These are phyloP conservation scores for Hippocampus guttulatus DNA, from an alignment of 2,113 vertebrate genomes.

Conservation along the genomic window DNA sequence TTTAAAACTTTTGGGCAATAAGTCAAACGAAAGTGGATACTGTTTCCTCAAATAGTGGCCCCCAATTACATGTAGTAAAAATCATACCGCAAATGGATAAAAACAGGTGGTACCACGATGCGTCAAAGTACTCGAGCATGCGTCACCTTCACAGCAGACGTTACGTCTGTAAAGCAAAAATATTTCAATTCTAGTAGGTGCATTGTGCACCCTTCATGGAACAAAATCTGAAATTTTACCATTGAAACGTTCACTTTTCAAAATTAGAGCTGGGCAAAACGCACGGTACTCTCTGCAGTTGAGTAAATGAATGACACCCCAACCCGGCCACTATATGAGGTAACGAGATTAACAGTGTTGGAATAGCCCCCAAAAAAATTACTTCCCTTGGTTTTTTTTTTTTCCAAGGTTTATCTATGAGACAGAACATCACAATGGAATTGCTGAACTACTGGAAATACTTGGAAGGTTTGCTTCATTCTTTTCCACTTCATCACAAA, in stretches of 20 bases:
- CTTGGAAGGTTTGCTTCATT: conserved; percentile 82
- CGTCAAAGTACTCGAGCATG: too few species aligned
- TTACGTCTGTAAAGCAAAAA: too few species aligned
- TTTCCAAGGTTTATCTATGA: conserved; percentile 94
- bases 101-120: too few species aligned
- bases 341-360: not conserved
- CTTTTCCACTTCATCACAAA: not conserved
- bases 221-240: too few species aligned
- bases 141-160: too few species aligned
- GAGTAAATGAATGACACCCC: not conserved
- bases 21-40: not conserved
- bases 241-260: too few species aligned
- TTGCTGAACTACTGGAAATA: conserved; percentile 98
- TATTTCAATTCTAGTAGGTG: too few species aligned
- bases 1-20: too few species aligned
- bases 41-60: not conserved
- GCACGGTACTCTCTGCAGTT: not conserved
- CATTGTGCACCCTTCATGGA: too few species aligned
- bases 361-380: not conserved
- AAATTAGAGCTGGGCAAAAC: too few species aligned
- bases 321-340: not conserved
- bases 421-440: conserved; percentile 98
- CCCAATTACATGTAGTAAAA: not conserved
- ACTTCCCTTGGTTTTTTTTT: conserved; percentile 8
- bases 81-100: too few species aligned